phyloP scores from a whole-genome alignment of 2,113 vertebrate genomes.

The Chaetorhynchus papuensis region DNA sequence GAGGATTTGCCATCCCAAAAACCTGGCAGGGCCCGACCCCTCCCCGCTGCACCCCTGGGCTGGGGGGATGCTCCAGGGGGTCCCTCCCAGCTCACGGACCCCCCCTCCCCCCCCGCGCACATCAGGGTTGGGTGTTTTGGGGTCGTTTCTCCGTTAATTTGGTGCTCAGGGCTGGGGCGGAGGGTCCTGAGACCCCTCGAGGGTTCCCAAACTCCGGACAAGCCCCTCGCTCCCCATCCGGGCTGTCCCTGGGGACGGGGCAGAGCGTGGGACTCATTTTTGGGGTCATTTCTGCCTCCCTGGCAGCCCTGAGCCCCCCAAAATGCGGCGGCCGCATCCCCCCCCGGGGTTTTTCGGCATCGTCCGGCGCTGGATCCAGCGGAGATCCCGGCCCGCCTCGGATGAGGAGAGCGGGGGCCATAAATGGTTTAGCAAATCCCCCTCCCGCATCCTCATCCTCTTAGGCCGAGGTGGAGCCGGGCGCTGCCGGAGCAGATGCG shows the following conservation, averaged over 20 bases:
- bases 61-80: neutral
- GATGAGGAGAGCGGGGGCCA: neutral
- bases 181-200: neutral
- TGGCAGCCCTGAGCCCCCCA: neutral
- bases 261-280: neutral
- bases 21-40: neutral
- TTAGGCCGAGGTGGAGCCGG: constrained; percentile 9
- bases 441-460: constrained; percentile 50
- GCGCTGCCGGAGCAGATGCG: constrained; percentile 50
- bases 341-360: rapidly evolving
- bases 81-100: neutral
- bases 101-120: rapidly evolving
- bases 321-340: neutral
- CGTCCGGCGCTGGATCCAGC: neutral
- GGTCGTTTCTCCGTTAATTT: neutral
- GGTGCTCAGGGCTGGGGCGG: neutral
- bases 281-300: neutral
- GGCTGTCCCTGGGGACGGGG: neutral
- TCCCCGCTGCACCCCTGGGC: neutral
- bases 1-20: neutral
- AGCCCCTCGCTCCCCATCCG: rapidly evolving
- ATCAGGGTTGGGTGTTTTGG: neutral
- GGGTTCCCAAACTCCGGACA: rapidly evolving
- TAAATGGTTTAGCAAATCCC: constrained; percentile 11
- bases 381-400: neutral